These are phyloP conservation scores for Eurosta solidaginis DNA, from an alignment of 1,140 invertebrate genomes.

Conservation along the genomic window DNA sequence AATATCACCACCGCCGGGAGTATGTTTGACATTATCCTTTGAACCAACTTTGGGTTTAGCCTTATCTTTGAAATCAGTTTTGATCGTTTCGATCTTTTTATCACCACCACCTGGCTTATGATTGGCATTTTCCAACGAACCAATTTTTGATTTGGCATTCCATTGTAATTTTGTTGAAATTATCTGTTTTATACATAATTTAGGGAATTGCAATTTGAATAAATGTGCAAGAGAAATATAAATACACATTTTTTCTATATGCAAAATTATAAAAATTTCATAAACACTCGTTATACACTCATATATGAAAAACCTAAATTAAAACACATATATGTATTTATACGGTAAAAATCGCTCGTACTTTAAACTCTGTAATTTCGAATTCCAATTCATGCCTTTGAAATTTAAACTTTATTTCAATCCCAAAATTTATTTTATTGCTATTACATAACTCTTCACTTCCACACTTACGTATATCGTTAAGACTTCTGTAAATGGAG, in stretches of 20 bases:
- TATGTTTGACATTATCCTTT: constrained; percentile 78
- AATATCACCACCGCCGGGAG: constrained; percentile 79
- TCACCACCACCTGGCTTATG: constrained; percentile 92
- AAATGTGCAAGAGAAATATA: too few relatives aligned
- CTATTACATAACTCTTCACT: not conserved
- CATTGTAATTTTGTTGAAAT: constrained; percentile 84
- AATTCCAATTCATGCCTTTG: too few relatives aligned
- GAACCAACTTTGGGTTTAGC: constrained; percentile 92
- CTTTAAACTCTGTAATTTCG: too few relatives aligned
- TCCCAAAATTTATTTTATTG: not conserved
- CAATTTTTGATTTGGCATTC: constrained; percentile 92
- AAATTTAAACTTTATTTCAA: not conserved
- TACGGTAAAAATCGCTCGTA: too few relatives aligned
- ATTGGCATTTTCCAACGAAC: constrained; percentile 90
- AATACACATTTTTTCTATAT: too few relatives aligned
- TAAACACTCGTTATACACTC: too few relatives aligned
- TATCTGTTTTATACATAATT: constrained; percentile 65
- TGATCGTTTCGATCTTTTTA: constrained; percentile 88
- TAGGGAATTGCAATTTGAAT: not conserved
- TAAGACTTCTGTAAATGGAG: not conserved
- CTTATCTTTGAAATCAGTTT: constrained; percentile 89
- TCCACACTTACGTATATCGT: too few relatives aligned
- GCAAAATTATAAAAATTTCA: too few relatives aligned
- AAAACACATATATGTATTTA: too few relatives aligned
- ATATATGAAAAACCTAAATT: too few relatives aligned